These are phyloP conservation scores for Alloscopus bannaensis DNA, from an alignment of 2,888 invertebrate genomes.

Conservation along the genomic window DNA sequence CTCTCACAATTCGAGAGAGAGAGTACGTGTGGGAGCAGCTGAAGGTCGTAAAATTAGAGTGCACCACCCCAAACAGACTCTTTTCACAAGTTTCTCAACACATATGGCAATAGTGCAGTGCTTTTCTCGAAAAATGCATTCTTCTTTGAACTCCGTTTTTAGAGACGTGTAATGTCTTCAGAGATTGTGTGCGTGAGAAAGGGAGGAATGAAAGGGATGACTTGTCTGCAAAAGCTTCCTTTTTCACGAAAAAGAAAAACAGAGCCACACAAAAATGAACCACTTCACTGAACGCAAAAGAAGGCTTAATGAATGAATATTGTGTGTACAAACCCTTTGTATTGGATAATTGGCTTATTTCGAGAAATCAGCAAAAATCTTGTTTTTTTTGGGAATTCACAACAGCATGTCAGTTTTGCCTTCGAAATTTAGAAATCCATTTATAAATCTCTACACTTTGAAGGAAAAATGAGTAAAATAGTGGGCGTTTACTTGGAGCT, in stretches of 20 bases:
- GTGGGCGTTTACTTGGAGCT: too few species aligned
- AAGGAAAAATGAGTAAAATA: too few species aligned
- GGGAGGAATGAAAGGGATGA: constrained; percentile 6
- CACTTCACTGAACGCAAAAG: constrained; percentile 39
- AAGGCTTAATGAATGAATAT: constrained; percentile 16
- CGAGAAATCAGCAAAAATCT: constrained; percentile 21
- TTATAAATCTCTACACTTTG: too few species aligned
- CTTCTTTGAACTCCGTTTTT: neutral
- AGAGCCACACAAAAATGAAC: neutral
- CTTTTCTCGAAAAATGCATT: constrained; percentile 4
- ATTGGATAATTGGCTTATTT: constrained; percentile 50
- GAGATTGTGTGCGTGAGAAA: too few species aligned
- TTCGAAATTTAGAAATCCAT: too few species aligned
- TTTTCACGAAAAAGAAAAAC: constrained; percentile 7
- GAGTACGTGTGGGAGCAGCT: constrained; percentile 26
- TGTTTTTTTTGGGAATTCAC: too few species aligned
- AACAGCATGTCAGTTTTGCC: too few species aligned
- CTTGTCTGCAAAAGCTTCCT: constrained; percentile 8
- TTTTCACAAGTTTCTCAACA: neutral
- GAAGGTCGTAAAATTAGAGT: constrained; percentile 54
- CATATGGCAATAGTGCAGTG: too few species aligned
- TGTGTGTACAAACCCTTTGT: neutral
- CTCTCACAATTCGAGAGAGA: neutral
- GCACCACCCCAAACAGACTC: constrained; percentile 27
- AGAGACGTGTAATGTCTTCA: too few species aligned